Base-by-base conservation (phyloP, 2,113 vertebrate species). In the Odontophorus gujanensis region DNA sequence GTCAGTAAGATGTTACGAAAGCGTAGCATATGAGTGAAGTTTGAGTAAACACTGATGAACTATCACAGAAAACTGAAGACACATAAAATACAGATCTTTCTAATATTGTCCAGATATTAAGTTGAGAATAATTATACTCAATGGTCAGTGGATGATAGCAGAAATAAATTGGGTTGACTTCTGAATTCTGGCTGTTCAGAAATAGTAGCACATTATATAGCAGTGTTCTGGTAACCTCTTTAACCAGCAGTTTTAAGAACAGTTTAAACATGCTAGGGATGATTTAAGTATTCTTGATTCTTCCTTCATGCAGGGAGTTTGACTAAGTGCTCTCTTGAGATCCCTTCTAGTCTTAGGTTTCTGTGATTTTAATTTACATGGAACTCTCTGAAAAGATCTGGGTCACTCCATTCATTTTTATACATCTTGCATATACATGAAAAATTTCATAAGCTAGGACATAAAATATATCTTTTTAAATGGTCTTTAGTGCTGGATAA, bases 281-380 rank as follows among this genome's bases (percentile, higher is more conserved):
- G 24, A 83, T 95, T 90, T 92, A 86, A 78, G 45, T 50, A 47
- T 83, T 90, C 86, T 71, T 90, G 61, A 55, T 74, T 81, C 38
- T 92, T 95, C n/a, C 20, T 81, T 84, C 61, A 8, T 58, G 30
- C 8, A 32, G 38, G 14, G 61, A 58, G 18, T 74, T 86, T 75
- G 77, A 88, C 24, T 89, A 72, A 92, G 51, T 81, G 65, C 19
- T 78, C 77, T 59, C 65, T 63, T 83, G 82, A 96, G 68, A 77
- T 74, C 34, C 22, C 42, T 82, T 67, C 75, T 85, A 65, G 47
- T 85, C 21, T 6, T 62, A 3, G 48, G 55, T 95, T 90, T 73
- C 72, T 62, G 28, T 80, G 79, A 77, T 85, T 85, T 83, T 81
- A 78, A 65, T 93, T 94, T 90, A 55, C 48, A 48, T 30, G 57